Evolutionary conservation across 53 echinoderm and acorn worm genomes (phyloP).

Genomic region (Glandiceps talaboti): DNA sequence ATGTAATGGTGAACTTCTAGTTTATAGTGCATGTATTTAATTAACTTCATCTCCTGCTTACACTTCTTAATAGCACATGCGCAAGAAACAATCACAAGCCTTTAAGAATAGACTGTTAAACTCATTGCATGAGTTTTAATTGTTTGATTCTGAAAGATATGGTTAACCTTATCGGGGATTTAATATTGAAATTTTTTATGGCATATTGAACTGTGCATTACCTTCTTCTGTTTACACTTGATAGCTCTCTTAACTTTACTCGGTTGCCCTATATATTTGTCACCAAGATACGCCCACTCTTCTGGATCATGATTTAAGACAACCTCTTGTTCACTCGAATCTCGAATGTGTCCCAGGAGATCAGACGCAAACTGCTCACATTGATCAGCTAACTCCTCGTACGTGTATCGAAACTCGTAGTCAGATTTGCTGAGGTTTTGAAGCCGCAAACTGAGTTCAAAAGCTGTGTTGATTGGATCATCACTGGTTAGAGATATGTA

Average conservation of each 20-base stretch:
- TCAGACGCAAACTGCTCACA: conserved; percentile 98
- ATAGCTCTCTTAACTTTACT: conserved; percentile 98
- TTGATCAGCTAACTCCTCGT: conserved; percentile 62
- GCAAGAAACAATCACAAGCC: too few species aligned
- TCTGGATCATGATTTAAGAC: conserved; percentile 92
- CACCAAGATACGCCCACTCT: conserved; percentile 50
- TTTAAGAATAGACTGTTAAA: too few species aligned
- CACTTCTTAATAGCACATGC: too few species aligned
- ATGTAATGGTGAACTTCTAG: too few species aligned
- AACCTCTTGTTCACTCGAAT: conserved; percentile 92
- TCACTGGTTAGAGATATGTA: conserved; percentile 93
- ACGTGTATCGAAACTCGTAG: conserved; percentile 89
- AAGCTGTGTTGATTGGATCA: conserved; percentile 97
- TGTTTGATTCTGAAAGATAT: too few species aligned
- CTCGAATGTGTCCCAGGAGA: conserved; percentile 93
- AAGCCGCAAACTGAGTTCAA: conserved; percentile 80
- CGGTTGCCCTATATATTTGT: conserved; percentile 66
- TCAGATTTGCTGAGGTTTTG: conserved; percentile 73
- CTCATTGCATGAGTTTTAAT: too few species aligned
- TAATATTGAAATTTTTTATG: too few species aligned
- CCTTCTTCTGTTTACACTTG: conserved; percentile 93
- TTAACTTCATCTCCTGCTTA: too few species aligned
- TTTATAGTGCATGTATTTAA: too few species aligned
- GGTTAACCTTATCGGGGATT: too few species aligned
- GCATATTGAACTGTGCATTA: too few species aligned